phyloP scores from a whole-genome alignment of 2,797 vertebrate genomes.

The Enteromius paludinosus region DNA sequence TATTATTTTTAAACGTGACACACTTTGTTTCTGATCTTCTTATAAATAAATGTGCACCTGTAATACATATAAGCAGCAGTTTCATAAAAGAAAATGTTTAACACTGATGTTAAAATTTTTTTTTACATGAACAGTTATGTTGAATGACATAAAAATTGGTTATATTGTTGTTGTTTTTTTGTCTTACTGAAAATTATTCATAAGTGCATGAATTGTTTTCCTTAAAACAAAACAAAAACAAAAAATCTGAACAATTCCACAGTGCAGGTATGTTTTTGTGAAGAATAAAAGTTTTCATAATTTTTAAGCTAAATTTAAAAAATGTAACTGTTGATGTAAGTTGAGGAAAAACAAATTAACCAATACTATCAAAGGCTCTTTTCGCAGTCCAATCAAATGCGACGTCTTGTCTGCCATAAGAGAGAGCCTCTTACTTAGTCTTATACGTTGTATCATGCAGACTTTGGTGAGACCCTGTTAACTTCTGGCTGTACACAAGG shows the following conservation, averaged over 20 bases:
- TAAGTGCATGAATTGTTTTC: background rate
- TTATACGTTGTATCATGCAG: slow-evolving; percentile 44
- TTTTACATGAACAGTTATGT: background rate
- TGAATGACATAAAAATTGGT: background rate
- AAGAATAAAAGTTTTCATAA: background rate
- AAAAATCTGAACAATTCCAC: background rate
- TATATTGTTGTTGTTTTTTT: background rate
- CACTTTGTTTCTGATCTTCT: background rate
- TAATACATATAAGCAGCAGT: too few relatives aligned
- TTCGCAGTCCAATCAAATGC: background rate
- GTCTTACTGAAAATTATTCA: background rate
- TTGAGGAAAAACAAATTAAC: background rate
- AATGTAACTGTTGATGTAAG: too few relatives aligned
- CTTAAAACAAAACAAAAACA: background rate
- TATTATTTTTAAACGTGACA: too few relatives aligned
- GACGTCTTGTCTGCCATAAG: background rate
- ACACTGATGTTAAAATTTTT: background rate
- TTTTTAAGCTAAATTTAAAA: background rate
- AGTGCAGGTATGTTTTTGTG: background rate
- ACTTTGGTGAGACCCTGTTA: slow-evolving; percentile 65
- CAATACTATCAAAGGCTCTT: background rate
- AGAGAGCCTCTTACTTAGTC: background rate
- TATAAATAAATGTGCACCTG: background rate
- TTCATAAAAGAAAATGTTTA: too few relatives aligned
- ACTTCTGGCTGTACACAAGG: slow-evolving; percentile 72